Base-by-base conservation (phyloP, 2,888 invertebrate species). In the Tenthredo notha region DNA sequence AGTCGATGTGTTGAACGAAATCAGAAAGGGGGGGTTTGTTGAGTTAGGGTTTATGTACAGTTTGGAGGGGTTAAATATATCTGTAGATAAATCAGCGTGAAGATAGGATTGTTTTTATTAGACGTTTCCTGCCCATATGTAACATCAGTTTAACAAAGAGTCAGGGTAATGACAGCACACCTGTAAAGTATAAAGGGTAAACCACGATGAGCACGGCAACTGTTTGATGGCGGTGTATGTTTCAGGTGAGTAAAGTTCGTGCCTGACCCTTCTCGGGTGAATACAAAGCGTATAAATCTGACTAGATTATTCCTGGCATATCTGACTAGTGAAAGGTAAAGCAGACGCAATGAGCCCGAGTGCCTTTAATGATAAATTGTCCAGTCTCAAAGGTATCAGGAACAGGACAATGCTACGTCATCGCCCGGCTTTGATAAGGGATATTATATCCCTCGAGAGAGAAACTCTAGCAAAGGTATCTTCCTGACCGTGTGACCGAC, bases 241-340 rank as follows among this genome's bases (percentile, higher is more conserved):
- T 43, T 74, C 47, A 74, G 74, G 74, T 74, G 74, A 74, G 74
- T 74, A 74, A 74, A 74, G 74, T 43, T 43, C 2, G 21, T 18
- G 74, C 43, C 74, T 74, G 74, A 74, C 74, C 74, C 10, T n/a
- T 74, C 25, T 43, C 74, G 43, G 10, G 7, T 21, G 74, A 74
- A 40, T 74, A 74, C 74, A 74, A 74, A 40, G 74, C 21, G 74
- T 18, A 21, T 43, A 74, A 74, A 74, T 74, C 74, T 18, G 77
- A 5, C 25, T 54, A 25, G 77, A 50, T 67, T 40, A 74, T 40
- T 40, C 72, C 21, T 43, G 43, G 21, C 25, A 43, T 43, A 74
- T 43, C 29, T 74, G 77, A 54, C 50, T 50, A 54, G 29, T 54
- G 33, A n/a, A 77, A 9, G 47, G n/a, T 47, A 10, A 25, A 25